Conservation (phyloP, 2,797 vertebrate genomes). For the Tapera naevia region DNA sequence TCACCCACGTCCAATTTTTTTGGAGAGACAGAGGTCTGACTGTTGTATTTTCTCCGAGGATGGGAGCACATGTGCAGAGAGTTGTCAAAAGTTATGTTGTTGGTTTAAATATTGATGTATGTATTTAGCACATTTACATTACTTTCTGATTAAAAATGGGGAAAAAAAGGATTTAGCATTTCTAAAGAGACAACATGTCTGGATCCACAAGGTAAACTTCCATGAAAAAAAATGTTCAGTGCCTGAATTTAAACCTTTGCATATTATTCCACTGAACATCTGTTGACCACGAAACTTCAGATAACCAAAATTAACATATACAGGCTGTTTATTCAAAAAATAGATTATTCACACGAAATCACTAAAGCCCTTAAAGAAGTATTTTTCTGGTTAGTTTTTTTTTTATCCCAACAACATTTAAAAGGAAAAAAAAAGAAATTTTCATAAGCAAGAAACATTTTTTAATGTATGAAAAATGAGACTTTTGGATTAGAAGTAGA, state of each 20-base stretch:
- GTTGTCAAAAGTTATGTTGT: background rate
- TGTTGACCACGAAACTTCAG: slow-evolving; percentile 67
- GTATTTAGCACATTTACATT: background rate
- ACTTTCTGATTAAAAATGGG: slow-evolving; percentile 10
- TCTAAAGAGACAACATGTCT: background rate
- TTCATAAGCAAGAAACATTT: slow-evolving; percentile 22
- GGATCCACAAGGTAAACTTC: slow-evolving; percentile 41
- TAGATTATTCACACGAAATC: slow-evolving; percentile 57
- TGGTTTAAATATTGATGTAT: background rate
- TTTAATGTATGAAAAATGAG: slow-evolving; percentile 63
- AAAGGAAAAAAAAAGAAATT: background rate
- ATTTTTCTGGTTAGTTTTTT: background rate
- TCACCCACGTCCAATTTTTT: background rate
- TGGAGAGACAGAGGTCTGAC: background rate
- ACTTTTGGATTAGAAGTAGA: slow-evolving; percentile 54
- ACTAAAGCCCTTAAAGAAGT: slow-evolving; percentile 51
- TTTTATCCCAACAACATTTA: slow-evolving; percentile 21
- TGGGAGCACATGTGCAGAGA: background rate
- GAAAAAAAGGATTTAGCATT: background rate
- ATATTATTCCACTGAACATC: slow-evolving; percentile 56
- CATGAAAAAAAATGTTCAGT: slow-evolving; percentile 4
- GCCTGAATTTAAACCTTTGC: slow-evolving; percentile 50
- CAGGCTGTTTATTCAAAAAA: slow-evolving; percentile 65
- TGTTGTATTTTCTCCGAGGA: background rate
- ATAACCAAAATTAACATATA: slow-evolving; percentile 74